A percentile compares a stretch with the other conserved stretches of the same genome.
These are phyloP conservation scores for Oreortyx pictus DNA, from an alignment of 2,797 vertebrate genomes.

Conservation along the genomic window DNA sequence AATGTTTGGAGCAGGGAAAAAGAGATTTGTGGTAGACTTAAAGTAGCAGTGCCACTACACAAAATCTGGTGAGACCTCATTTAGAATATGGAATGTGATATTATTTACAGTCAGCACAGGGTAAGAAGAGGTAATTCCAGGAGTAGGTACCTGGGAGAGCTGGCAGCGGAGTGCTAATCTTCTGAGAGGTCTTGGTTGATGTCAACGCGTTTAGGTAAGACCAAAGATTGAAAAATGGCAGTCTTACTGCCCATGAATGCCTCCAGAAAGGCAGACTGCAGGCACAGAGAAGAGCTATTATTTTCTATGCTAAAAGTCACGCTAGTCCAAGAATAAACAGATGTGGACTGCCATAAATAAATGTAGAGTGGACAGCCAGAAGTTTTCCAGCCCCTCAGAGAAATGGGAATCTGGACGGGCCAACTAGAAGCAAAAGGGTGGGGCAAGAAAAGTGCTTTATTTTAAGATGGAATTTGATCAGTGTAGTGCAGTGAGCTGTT, in stretches of 20 bases:
- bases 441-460: slow-evolving; percentile 1
- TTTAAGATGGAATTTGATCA: not conserved
- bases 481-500: not conserved
- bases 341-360: slow-evolving; percentile 1
- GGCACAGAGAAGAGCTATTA: not conserved
- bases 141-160: not conserved
- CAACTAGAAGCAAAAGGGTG: not conserved
- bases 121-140: not conserved
- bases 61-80: not conserved
- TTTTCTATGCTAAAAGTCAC: slow-evolving; percentile 31
- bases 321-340: slow-evolving; percentile 16
- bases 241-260: not conserved
- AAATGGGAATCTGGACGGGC: not conserved
- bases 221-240: not conserved
- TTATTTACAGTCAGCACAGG: not conserved
- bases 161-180: not conserved
- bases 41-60: not conserved
- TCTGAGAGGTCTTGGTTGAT: not conserved
- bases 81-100: not conserved
- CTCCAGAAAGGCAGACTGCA: slow-evolving; percentile 7
- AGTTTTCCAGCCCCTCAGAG: slow-evolving; percentile 18
- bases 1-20: not conserved
- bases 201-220: not conserved
- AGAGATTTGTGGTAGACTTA: not conserved
- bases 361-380: slow-evolving; percentile 5